Evolutionary conservation across 2,797 vertebrate species (phyloP), one percentile per base, ranked within the genome.

Genomic region (Columba guinea): DNA sequence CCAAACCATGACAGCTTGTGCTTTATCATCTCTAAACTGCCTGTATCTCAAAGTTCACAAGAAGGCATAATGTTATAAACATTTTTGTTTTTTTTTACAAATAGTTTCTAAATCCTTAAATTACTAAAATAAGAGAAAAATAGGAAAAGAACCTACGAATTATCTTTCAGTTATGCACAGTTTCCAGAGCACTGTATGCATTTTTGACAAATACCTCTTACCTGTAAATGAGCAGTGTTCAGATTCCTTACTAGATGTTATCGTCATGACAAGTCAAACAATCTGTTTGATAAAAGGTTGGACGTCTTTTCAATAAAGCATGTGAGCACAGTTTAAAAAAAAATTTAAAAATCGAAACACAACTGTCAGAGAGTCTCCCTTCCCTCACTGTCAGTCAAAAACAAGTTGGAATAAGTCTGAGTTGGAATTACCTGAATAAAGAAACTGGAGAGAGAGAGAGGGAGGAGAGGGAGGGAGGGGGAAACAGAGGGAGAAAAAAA

Each of bases 401-500:
- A 95, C 97, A 97, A 98, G 98, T 98, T 96, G 94, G 96, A 96
- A 97, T 97, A 97, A 98, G 97, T 96, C 94, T 96, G 96, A 96
- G 93, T 96, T 96, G 97, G 95, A 97, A 98, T 98, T 97, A 98
- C 98, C 98, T 98, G 98, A 96, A 97, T 96, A 97, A 97, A 96
- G 93, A 96, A 96, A 95, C 94, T 92, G 87, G 73, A 96, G 74
- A 92, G 92, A 97, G 97, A 89, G 96, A 96, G 96, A 96, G 96
- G 97, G 95, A 96, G 94, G 96, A 94, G 94, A 95, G 48, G 87
- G 79, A 97, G 97, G 97, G 95, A 94, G 96, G 94, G 96, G 96
- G 94, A 84, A 88, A 96, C 95, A 92, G 77, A 81, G 49, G 58
- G 20, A 21, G 63, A 91, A 76, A 97, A 95, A 94, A 96, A 97